These are phyloP conservation scores for Neoniphon sammara DNA, from an alignment of 2,797 vertebrate genomes.

Conservation along the genomic window DNA sequence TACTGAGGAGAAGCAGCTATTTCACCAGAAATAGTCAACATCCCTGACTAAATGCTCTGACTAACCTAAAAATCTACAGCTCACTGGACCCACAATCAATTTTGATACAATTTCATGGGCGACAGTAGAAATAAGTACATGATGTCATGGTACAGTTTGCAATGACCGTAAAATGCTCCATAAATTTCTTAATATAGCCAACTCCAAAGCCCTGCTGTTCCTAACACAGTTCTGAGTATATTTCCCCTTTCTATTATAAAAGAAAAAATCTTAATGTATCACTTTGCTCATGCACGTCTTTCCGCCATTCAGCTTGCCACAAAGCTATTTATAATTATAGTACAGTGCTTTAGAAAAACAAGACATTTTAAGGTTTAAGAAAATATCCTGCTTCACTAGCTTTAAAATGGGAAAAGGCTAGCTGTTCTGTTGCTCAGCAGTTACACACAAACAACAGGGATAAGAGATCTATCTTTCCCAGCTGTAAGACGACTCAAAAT, in stretches of 20 bases:
- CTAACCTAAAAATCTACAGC: conserved; percentile 40
- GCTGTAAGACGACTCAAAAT: conserved; percentile 40
- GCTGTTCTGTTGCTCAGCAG: conserved; percentile 44
- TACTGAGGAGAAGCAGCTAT: conserved; percentile 18
- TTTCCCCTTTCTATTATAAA: conserved; percentile 45
- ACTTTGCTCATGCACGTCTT: conserved; percentile 75
- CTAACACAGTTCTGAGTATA: conserved; percentile 70
- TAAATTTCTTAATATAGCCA: conserved; percentile 35
- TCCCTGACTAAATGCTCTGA: conserved; percentile 36
- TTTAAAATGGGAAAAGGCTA: conserved; percentile 68
- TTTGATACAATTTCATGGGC: conserved; percentile 36
- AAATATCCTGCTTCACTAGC: conserved; percentile 77
- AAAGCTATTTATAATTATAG: conserved; percentile 83
- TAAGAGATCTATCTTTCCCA: conserved; percentile 34
- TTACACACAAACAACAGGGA: conserved; percentile 54
- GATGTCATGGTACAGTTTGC: conserved; percentile 51
- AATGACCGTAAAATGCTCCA: conserved; percentile 50
- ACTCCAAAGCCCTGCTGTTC: conserved; percentile 59
- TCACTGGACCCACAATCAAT: conserved; percentile 40
- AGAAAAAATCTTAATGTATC: conserved; percentile 55
- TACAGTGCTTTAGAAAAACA: conserved; percentile 83
- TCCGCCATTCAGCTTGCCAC: conserved; percentile 69
- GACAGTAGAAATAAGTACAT: conserved; percentile 46
- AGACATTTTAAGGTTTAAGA: conserved; percentile 78
- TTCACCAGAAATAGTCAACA: conserved; percentile 13